phyloP scores from a whole-genome alignment of 1,140 invertebrate genomes.

The Dryas iulia region DNA sequence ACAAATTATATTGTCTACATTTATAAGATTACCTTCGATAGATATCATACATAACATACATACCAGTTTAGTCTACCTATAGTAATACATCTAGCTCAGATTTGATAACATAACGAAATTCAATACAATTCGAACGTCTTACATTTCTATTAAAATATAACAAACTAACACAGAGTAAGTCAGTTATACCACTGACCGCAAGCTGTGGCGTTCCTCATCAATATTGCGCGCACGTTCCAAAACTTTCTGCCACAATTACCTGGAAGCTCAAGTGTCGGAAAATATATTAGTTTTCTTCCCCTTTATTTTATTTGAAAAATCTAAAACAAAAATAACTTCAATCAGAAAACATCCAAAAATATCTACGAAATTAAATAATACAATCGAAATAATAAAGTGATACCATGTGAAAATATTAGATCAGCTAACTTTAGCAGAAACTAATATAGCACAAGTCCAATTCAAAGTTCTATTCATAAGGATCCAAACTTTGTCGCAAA shows the following conservation, averaged over 20 bases:
- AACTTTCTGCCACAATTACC: slow-evolving; percentile 79
- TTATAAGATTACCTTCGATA: too few species aligned
- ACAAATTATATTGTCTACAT: too few species aligned
- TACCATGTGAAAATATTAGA: not conserved
- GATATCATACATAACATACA: too few species aligned
- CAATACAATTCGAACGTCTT: not conserved
- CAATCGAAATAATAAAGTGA: not conserved
- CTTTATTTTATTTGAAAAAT: slow-evolving; percentile 56
- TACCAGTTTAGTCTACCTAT: too few species aligned
- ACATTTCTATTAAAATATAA: slow-evolving; percentile 20
- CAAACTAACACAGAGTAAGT: slow-evolving; percentile 19
- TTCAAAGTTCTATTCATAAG: slow-evolving; percentile 2
- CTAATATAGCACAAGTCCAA: not conserved
- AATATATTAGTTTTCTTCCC: slow-evolving; percentile 76
- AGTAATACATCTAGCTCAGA: too few species aligned
- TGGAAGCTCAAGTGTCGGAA: slow-evolving; percentile 76
- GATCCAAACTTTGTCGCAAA: not conserved
- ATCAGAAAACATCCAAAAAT: not conserved
- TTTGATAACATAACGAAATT: too few species aligned
- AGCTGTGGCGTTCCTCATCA: slow-evolving; percentile 59
- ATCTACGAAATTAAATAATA: not conserved
- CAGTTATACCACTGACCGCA: slow-evolving; percentile 37
- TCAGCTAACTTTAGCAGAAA: not conserved
- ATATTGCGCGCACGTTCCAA: slow-evolving; percentile 72
- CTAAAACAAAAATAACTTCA: slow-evolving; percentile 27